These are phyloP conservation scores for Diogma glabrata DNA, from an alignment of 2,888 invertebrate species.

Conservation along the genomic window DNA sequence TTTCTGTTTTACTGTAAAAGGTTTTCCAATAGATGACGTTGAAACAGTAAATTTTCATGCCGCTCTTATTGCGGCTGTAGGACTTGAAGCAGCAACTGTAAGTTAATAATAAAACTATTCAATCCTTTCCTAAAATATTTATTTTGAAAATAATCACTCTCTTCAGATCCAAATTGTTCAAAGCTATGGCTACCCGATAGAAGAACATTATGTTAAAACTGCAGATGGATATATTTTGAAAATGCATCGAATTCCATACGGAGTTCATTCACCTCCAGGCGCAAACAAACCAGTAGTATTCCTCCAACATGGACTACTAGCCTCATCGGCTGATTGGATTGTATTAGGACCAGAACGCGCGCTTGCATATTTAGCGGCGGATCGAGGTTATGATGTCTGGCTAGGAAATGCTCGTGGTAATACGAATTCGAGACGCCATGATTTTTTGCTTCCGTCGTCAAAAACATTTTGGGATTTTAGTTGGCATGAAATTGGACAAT, in stretches of 20 bases:
- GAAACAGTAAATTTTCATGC: too few species aligned
- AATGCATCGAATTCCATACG: conserved; percentile 45
- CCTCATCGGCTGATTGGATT: conserved; percentile 63
- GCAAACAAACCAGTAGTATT: conserved; percentile 34
- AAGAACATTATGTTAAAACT: conserved; percentile 53
- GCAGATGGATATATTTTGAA: conserved; percentile 66
- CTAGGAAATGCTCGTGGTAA: conserved; percentile 54
- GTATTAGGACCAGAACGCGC: conserved; percentile 55
- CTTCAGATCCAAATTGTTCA: conserved; percentile 42
- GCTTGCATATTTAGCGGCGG: conserved; percentile 38
- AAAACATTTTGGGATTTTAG: conserved; percentile 38
- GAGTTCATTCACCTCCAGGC: not conserved
- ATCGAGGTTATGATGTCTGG: conserved; percentile 45
- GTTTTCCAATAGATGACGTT: too few species aligned
- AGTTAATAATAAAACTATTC: too few species aligned
- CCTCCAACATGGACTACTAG: conserved; percentile 59
- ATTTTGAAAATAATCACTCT: too few species aligned
- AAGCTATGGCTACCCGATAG: conserved; percentile 52
- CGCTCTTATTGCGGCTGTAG: too few species aligned
- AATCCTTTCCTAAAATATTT: too few species aligned
- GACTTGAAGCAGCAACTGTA: too few species aligned
- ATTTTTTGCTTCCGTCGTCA: conserved; percentile 25
- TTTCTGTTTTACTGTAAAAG: too few species aligned
- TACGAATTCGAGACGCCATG: conserved; percentile 44
- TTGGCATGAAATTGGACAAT: conserved; percentile 41